A percentile compares a stretch with the other conserved stretches of the same genome.
Conservation (phyloP, 1,140 invertebrate genomes). For the Drosophila pachea region DNA sequence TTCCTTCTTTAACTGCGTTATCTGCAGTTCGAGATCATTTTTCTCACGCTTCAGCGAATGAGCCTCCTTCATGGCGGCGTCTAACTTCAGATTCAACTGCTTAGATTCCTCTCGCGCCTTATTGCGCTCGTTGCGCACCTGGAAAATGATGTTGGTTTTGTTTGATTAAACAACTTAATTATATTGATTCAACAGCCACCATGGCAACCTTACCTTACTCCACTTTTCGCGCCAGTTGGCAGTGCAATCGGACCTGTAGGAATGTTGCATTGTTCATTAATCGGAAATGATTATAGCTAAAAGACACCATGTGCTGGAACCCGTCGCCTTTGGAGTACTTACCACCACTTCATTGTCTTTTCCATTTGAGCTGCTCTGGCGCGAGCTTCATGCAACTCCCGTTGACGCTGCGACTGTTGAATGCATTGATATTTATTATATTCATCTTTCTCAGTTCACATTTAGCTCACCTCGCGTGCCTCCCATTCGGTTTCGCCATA, state of each 20-base stretch:
- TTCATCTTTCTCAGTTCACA: not conserved
- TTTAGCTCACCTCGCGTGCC: constrained; percentile 82
- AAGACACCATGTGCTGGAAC: too few relatives aligned
- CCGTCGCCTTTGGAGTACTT: constrained; percentile 13
- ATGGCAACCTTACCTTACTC: constrained; percentile 87
- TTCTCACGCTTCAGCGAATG: constrained; percentile 88
- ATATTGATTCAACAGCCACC: constrained; percentile 58
- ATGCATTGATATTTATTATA: constrained; percentile 17
- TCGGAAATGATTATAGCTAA: not conserved
- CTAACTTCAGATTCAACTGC: constrained; percentile 88
- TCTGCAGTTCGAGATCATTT: constrained; percentile 88
- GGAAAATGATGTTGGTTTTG: constrained; percentile 6
- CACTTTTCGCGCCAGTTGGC: constrained; percentile 93
- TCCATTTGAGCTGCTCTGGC: constrained; percentile 97
- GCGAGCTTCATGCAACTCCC: constrained; percentile 93
- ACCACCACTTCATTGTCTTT: constrained; percentile 98
- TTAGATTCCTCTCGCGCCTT: constrained; percentile 93
- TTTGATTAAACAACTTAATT: constrained; percentile 28
- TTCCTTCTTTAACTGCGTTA: constrained; percentile 90
- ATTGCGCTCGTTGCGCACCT: constrained; percentile 90
- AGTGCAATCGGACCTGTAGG: constrained; percentile 84
- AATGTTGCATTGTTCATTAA: constrained; percentile 4
- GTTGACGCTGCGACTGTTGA: constrained; percentile 83
- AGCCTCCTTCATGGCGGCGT: constrained; percentile 88
- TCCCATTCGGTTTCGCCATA: constrained; percentile 85